Percentiles rank a stretch among this genome's conserved stretches.
Conservation (phyloP, 2,113 vertebrate species). For the Laticauda laticaudata region DNA sequence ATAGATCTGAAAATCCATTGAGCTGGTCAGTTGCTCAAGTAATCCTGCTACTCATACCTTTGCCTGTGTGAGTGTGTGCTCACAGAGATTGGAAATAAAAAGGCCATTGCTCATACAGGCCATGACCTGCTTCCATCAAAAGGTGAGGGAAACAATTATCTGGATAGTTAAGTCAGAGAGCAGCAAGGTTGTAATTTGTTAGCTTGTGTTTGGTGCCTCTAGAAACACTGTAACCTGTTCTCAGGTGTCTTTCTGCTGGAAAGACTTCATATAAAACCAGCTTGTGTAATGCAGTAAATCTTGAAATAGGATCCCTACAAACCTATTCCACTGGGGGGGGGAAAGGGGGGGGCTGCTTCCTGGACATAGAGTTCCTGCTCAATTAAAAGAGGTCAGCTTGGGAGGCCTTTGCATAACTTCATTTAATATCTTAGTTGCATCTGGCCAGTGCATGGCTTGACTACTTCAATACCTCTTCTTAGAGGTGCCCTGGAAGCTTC, state of each 20-base stretch:
- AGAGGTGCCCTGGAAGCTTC: background rate
- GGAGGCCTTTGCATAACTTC: background rate
- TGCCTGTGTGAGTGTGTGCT: background rate
- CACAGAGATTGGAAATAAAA: background rate
- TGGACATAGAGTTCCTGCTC: background rate
- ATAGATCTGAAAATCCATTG: background rate
- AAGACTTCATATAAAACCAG: slow-evolving; percentile 32
- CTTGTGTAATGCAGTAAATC: slow-evolving; percentile 14
- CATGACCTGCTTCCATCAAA: slow-evolving; percentile 37
- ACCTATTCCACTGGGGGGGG: background rate
- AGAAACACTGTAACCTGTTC: slow-evolving; percentile 22
- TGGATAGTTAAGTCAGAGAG: background rate
- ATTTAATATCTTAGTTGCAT: background rate
- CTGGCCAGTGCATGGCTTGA: background rate
- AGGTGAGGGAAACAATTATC: slow-evolving; percentile 33
- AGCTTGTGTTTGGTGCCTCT: background rate
- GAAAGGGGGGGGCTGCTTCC: fast-evolving
- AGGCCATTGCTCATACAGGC: background rate
- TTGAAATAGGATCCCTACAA: background rate
- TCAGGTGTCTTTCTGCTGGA: slow-evolving; percentile 40
- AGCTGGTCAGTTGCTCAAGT: background rate
- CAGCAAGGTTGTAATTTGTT: slow-evolving; percentile 41
- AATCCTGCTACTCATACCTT: background rate
- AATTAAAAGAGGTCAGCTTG: background rate
- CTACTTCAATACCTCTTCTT: background rate